These are phyloP conservation scores for Rhabdomys dilectus DNA, from an alignment of 2,113 vertebrate species.

Conservation along the genomic window DNA sequence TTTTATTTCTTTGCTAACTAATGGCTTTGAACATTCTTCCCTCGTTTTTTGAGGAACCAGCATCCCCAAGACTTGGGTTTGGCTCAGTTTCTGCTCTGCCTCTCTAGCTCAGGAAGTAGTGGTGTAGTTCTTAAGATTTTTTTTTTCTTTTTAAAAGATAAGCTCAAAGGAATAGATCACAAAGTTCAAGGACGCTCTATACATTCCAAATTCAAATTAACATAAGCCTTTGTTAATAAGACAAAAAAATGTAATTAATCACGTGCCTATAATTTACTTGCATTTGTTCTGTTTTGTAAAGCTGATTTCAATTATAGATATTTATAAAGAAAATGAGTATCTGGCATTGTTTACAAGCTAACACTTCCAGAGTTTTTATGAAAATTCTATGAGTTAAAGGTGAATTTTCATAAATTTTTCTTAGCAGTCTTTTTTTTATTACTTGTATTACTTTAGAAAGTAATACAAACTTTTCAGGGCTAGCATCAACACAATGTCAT, in stretches of 20 bases:
- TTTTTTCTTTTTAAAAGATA: too few species aligned
- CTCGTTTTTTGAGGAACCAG: neutral
- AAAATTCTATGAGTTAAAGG: conserved; percentile 77
- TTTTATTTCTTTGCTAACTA: conserved; percentile 46
- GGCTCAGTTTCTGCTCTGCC: neutral
- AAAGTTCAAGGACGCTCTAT: conserved; percentile 72
- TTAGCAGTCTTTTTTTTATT: conserved; percentile 78
- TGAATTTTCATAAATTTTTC: conserved; percentile 79
- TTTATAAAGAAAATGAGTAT: conserved; percentile 83
- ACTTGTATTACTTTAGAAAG: conserved; percentile 65
- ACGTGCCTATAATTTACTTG: conserved; percentile 78
- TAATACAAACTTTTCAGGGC: conserved; percentile 75
- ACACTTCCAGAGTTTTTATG: conserved; percentile 71
- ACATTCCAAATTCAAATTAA: conserved; percentile 79
- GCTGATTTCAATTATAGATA: conserved; percentile 83
- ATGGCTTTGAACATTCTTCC: neutral
- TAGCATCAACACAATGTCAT: conserved; percentile 77
- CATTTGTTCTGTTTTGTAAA: conserved; percentile 82
- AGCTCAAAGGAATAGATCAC: conserved; percentile 70
- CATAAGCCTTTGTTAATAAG: conserved; percentile 79
- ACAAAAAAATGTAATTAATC: conserved; percentile 79
- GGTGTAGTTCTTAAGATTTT: conserved; percentile 53
- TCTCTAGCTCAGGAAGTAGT: conserved; percentile 33
- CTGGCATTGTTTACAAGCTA: conserved; percentile 78
- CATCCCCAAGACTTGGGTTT: neutral